A percentile compares a stretch with the other conserved stretches of the same genome.
phyloP scores from a whole-genome alignment of 2,888 invertebrate genomes.

The Patella depressa region DNA sequence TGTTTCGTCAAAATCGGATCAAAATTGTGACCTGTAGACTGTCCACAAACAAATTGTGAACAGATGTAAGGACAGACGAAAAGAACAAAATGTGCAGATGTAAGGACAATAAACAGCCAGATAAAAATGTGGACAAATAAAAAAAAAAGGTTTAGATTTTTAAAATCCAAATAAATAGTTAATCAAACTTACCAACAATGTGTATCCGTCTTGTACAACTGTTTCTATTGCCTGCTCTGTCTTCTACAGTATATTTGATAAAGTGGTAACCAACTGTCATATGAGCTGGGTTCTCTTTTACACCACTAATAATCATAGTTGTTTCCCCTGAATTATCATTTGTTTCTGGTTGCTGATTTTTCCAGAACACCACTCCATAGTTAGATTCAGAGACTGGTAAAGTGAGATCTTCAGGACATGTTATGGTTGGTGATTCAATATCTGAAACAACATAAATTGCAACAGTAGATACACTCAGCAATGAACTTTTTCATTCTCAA shows the following conservation, averaged over 20 bases:
- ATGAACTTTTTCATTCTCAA: too few relatives aligned
- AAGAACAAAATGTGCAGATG: neutral
- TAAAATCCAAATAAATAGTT: too few relatives aligned
- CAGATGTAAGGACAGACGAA: too few relatives aligned
- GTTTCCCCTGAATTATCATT: conserved; percentile 44
- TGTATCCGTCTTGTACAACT: conserved; percentile 36
- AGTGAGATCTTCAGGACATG: conserved; percentile 41
- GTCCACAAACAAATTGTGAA: too few relatives aligned
- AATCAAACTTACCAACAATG: conserved; percentile 36
- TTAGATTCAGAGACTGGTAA: conserved; percentile 34
- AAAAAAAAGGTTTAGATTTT: too few relatives aligned
- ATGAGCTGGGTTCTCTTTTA: conserved; percentile 28
- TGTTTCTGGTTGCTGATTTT: conserved; percentile 31
- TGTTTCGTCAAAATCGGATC: too few relatives aligned
- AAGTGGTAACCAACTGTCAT: conserved; percentile 41
- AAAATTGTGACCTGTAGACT: too few relatives aligned
- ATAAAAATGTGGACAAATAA: too few relatives aligned
- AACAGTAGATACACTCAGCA: too few relatives aligned
- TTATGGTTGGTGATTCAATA: conserved; percentile 37
- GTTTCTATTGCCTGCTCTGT: conserved; percentile 41
- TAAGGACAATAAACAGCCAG: neutral
- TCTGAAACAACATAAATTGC: conserved; percentile 31
- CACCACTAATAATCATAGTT: conserved; percentile 27
- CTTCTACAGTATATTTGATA: conserved; percentile 43
- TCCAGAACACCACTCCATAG: conserved; percentile 40